A percentile compares a stretch with the other conserved stretches of the same genome.
These are phyloP conservation scores for Drosophila yakuba DNA, from an alignment of 1,140 invertebrate species.

Conservation along the genomic window DNA sequence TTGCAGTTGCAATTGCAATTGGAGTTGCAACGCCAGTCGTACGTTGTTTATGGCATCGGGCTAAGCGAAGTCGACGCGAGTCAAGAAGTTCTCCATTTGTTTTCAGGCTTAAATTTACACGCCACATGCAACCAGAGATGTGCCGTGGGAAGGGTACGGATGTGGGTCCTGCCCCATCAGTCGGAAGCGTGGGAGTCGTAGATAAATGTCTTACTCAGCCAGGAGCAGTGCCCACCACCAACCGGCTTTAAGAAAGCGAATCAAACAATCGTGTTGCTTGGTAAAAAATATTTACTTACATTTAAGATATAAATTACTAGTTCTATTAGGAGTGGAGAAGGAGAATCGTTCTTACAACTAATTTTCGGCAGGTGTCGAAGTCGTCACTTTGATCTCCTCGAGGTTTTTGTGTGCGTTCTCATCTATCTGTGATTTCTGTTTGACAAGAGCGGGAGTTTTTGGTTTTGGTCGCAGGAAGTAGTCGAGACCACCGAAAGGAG, in stretches of 20 bases:
- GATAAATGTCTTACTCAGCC: slow-evolving; percentile 76
- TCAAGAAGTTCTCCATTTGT: slow-evolving; percentile 75
- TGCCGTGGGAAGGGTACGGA: slow-evolving; percentile 3
- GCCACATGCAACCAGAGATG: slow-evolving; percentile 61
- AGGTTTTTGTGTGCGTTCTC: not conserved
- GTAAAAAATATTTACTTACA: slow-evolving; percentile 1
- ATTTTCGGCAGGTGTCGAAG: not conserved
- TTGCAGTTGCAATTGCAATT: slow-evolving; percentile 25
- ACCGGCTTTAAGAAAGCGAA: not conserved
- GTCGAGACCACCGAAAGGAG: slow-evolving; percentile 36
- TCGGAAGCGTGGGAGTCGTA: slow-evolving; percentile 55
- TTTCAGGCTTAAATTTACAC: slow-evolving; percentile 65
- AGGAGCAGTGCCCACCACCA: slow-evolving; percentile 1
- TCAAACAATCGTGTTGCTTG: not conserved
- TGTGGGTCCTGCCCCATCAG: slow-evolving; percentile 5
- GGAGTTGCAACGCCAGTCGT: slow-evolving; percentile 25
- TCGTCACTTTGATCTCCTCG: not conserved
- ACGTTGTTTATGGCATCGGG: slow-evolving; percentile 68
- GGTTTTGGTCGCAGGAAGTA: not conserved
- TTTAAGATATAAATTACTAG: not conserved
- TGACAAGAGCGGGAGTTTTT: not conserved
- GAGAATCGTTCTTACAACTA: not conserved
- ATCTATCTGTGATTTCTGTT: not conserved
- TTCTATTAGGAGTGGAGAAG: not conserved
- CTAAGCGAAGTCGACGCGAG: slow-evolving; percentile 59